phyloP scores from a whole-genome alignment of 2,888 invertebrate genomes.

The Gastrophysa polygoni region DNA sequence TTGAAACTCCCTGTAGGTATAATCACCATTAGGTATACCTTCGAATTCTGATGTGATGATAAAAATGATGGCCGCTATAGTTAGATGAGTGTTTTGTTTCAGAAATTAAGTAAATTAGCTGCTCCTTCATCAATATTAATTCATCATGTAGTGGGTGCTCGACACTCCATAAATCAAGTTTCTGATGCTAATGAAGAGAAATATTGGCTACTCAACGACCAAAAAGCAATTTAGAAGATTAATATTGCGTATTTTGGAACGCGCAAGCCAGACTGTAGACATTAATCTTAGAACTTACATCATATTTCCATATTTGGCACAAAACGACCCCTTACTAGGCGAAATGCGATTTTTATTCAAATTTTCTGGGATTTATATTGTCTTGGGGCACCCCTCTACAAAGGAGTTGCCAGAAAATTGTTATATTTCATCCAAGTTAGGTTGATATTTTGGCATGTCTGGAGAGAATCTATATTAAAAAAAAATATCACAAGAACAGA shows the following conservation, averaged over 20 bases:
- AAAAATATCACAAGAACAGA: too few species aligned
- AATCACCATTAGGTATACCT: too few species aligned
- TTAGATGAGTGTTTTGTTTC: not conserved
- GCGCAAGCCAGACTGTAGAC: constrained; percentile 25
- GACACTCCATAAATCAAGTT: constrained; percentile 45
- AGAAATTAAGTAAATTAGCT: constrained; percentile 12
- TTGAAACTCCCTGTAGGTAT: too few species aligned
- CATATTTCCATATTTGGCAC: constrained; percentile 40
- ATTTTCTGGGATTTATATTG: not conserved
- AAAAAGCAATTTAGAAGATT: constrained; percentile 53
- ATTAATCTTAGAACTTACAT: constrained; percentile 46
- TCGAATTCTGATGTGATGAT: not conserved
- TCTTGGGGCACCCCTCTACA: not conserved
- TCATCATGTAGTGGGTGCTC: constrained; percentile 18
- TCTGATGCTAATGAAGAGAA: constrained; percentile 52
- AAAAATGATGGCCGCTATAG: not conserved
- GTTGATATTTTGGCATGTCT: not conserved
- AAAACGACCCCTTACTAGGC: constrained; percentile 28
- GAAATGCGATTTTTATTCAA: constrained; percentile 12
- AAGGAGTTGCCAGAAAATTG: not conserved
- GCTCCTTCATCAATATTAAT: constrained; percentile 32
- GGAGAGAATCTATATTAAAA: too few species aligned
- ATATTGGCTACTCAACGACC: constrained; percentile 50
- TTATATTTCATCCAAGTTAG: not conserved
- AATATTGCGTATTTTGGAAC: constrained; percentile 41